Evolutionary conservation across 1,140 invertebrate species (phyloP).

Genomic region (Magallana ariakensis): DNA sequence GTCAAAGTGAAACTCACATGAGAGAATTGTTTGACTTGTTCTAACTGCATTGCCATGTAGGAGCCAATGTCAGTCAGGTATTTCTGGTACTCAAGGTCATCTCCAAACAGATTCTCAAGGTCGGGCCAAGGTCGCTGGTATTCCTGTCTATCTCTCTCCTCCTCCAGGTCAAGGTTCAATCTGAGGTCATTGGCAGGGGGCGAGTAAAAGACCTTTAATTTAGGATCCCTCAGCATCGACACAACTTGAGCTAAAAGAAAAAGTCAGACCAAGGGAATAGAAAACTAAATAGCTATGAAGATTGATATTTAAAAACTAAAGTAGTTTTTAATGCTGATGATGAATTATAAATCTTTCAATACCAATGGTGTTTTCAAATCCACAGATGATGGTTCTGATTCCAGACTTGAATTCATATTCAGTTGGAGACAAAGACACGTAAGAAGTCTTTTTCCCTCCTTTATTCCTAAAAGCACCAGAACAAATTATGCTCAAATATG

Average conservation of each 20-base stretch:
- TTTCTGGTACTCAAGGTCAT: slow-evolving; percentile 75
- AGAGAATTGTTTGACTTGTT: slow-evolving; percentile 69
- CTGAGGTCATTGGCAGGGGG: slow-evolving; percentile 75
- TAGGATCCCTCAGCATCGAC: slow-evolving; percentile 76
- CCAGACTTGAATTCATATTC: slow-evolving; percentile 72
- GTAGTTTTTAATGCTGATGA: too few species aligned
- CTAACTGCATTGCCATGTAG: slow-evolving; percentile 73
- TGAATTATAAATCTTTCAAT: neutral
- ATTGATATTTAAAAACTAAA: too few species aligned
- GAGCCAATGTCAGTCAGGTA: slow-evolving; percentile 69
- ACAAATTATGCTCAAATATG: too few species aligned
- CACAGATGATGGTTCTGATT: slow-evolving; percentile 69
- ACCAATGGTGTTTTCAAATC: slow-evolving; percentile 77
- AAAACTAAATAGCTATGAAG: too few species aligned
- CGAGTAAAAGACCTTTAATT: slow-evolving; percentile 76
- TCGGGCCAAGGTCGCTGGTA: slow-evolving; percentile 73
- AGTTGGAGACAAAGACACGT: slow-evolving; percentile 71
- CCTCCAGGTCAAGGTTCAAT: slow-evolving; percentile 76
- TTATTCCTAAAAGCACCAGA: slow-evolving; percentile 45
- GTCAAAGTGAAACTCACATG: neutral
- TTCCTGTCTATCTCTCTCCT: slow-evolving; percentile 68
- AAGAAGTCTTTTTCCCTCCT: slow-evolving; percentile 49
- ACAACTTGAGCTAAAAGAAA: slow-evolving; percentile 72
- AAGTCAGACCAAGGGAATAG: neutral
- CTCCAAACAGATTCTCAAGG: slow-evolving; percentile 75